Base-by-base conservation (phyloP, 2,797 vertebrate species). In the Sciurus vulgaris region DNA sequence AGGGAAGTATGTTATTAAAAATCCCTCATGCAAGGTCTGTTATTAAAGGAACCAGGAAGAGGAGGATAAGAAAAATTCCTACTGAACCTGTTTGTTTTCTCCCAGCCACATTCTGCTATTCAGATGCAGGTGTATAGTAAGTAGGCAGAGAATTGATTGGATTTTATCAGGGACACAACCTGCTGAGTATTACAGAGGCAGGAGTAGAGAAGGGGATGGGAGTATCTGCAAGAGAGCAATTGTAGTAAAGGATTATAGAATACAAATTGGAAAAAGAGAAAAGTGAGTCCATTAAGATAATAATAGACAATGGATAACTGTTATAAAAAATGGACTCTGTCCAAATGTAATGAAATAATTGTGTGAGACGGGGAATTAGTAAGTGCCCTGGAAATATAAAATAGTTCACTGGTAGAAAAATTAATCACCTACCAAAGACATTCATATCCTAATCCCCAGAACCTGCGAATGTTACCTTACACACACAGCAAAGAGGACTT, bases 341-440 rank as follows among this genome's bases (percentile, higher is more conserved):
- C 14, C 76, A 86, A 79, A 94, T 74, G 35, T 74, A 95, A 79
- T 82, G 49, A 89, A 92, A 86, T 69, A 86, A 73, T 38, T 83
- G 13, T 83, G 13, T 20, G 54, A 95, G 49, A 74, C 15, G 70
- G 30, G 7, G 9, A 88, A 49, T 92, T 33, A 13, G 28, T 81
- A 87, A 96, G 63, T 87, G 26, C 83, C 76, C 33, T 81, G 6
- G 38, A 93, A 92, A 81, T 59, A 41, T 11, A 65, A 93, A 18
- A 51, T 20, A 87, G 73, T 8, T 63, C 5, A 89, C 33, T 76
- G 9, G 33, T 28, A 82, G 18, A 61, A 47, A 61, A 78, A 77
- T 73, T 54, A 88, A 93, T 30, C 28, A 22, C 33, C 3, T 18
- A 82, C 9, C 41, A 51, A 79, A 69, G 28, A 88, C 56, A 10